Percentiles rank a stretch among this genome's conserved stretches.
phyloP scores from a whole-genome alignment of 1,140 invertebrate genomes.

The Aphaenogaster floridana region DNA sequence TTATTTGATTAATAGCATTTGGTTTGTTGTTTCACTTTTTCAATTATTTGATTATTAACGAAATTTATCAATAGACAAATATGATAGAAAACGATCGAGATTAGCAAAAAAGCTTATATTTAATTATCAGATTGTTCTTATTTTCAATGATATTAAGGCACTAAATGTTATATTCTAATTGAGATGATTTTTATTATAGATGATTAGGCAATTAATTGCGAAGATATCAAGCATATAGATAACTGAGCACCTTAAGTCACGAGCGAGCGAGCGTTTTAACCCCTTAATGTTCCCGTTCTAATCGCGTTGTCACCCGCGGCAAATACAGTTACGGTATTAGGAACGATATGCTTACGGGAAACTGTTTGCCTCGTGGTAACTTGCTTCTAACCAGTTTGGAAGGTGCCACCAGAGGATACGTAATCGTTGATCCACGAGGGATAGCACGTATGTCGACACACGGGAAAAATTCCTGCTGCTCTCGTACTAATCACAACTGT shows the following conservation, averaged over 20 bases:
- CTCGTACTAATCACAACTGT: conserved; percentile 47
- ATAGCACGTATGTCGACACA: conserved; percentile 15
- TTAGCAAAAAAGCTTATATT: background rate
- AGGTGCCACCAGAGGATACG: conserved; percentile 45
- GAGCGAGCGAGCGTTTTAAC: conserved; percentile 27
- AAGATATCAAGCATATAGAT: background rate
- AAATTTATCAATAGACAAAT: background rate
- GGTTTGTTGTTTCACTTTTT: background rate
- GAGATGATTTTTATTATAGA: conserved; percentile 11
- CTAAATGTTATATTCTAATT: background rate
- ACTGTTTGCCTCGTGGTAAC: conserved; percentile 47
- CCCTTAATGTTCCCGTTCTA: conserved; percentile 56
- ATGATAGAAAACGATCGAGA: background rate
- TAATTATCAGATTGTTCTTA: background rate
- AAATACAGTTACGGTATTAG: conserved; percentile 76
- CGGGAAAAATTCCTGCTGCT: conserved; percentile 38
- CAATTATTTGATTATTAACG: background rate
- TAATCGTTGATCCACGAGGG: conserved; percentile 46
- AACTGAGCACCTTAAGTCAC: conserved; percentile 34
- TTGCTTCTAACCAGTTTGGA: conserved; percentile 41
- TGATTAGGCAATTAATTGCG: background rate
- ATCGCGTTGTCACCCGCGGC: conserved; percentile 69
- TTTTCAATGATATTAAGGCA: background rate
- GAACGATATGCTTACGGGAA: conserved; percentile 60
- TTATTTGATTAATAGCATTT: background rate